phyloP scores from a whole-genome alignment of 2,797 vertebrate genomes.

The Cynodonichthys magdalenae region DNA sequence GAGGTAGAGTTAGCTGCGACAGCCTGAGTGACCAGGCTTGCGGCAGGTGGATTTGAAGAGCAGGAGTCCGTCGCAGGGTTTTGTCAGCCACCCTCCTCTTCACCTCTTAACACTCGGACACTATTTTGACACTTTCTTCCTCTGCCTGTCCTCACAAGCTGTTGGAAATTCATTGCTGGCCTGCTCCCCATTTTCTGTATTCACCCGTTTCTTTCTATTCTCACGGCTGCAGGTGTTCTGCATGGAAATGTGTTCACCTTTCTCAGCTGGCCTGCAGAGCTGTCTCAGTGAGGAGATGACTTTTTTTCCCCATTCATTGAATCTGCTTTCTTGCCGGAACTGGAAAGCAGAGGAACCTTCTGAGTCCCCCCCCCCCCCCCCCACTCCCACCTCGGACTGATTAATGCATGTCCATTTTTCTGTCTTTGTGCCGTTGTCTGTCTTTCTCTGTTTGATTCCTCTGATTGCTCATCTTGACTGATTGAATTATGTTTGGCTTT shows the following conservation, averaged over 20 bases:
- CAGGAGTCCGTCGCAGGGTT: slow-evolving; percentile 58
- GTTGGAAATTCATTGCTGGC: slow-evolving; percentile 74
- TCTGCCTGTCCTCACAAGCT: slow-evolving; percentile 65
- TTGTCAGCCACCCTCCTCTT: slow-evolving; percentile 51
- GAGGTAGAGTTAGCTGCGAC: slow-evolving; percentile 43
- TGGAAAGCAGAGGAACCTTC: slow-evolving; percentile 28
- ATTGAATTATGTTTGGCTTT: slow-evolving; percentile 41
- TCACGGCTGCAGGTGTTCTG: slow-evolving; percentile 63
- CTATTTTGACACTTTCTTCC: slow-evolving; percentile 69
- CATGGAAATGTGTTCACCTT: slow-evolving; percentile 68
- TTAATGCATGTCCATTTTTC: slow-evolving; percentile 1
- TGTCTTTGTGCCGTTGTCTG: background rate
- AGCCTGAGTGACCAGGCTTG: slow-evolving; percentile 46
- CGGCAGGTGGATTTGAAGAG: slow-evolving; percentile 52
- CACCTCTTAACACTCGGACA: slow-evolving; percentile 61
- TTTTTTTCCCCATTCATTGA: slow-evolving; percentile 45
- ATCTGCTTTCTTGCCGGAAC: slow-evolving; percentile 38
- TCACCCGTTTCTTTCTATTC: slow-evolving; percentile 41
- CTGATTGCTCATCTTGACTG: slow-evolving; percentile 40
- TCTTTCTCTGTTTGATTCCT: slow-evolving; percentile 11
- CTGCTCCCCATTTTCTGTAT: slow-evolving; percentile 22
- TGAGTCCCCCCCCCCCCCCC: slow-evolving; percentile 2
- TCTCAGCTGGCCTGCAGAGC: slow-evolving; percentile 46
- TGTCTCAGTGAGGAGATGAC: slow-evolving; percentile 35
- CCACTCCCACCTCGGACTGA: background rate